A percentile compares a stretch with the other conserved stretches of the same genome.
phyloP scores from a whole-genome alignment of 2,797 vertebrate genomes.

The Coracias cyanogaster region DNA sequence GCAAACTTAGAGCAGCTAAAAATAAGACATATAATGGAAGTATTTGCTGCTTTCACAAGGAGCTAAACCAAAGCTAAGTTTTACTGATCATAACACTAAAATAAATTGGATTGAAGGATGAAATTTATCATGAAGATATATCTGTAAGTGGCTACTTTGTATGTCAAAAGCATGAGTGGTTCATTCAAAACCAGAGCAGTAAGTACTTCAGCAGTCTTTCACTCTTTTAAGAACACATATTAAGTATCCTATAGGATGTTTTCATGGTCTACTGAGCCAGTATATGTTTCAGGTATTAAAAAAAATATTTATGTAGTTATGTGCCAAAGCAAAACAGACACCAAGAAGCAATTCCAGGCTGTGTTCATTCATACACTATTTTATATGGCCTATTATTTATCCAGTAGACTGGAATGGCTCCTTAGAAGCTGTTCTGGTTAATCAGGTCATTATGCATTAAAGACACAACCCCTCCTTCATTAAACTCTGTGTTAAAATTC shows the following conservation, averaged over 20 bases:
- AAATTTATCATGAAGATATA: not conserved
- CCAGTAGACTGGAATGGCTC: constrained; percentile 37
- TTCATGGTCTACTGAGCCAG: not conserved
- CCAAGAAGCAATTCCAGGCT: not conserved
- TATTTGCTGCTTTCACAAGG: not conserved
- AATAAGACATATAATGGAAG: not conserved
- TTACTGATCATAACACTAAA: not conserved
- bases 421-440: constrained; percentile 19
- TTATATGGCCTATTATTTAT: constrained; percentile 49
- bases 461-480: not conserved
- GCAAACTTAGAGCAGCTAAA: not conserved
- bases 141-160: not conserved
- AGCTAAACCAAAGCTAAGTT: not conserved
- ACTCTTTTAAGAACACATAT: not conserved
- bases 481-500: constrained; percentile 19
- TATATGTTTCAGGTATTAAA: constrained; percentile 30
- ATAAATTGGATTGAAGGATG: not conserved
- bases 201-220: not conserved
- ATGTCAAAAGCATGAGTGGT: not conserved
- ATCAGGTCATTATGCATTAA: constrained; percentile 51
- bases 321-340: not conserved
- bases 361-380: constrained; percentile 12
- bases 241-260: not conserved
- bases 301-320: constrained; percentile 28
- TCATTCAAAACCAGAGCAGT: not conserved